phyloP scores from a whole-genome alignment of 2,888 invertebrate genomes.

The Vesta saturnalis region DNA sequence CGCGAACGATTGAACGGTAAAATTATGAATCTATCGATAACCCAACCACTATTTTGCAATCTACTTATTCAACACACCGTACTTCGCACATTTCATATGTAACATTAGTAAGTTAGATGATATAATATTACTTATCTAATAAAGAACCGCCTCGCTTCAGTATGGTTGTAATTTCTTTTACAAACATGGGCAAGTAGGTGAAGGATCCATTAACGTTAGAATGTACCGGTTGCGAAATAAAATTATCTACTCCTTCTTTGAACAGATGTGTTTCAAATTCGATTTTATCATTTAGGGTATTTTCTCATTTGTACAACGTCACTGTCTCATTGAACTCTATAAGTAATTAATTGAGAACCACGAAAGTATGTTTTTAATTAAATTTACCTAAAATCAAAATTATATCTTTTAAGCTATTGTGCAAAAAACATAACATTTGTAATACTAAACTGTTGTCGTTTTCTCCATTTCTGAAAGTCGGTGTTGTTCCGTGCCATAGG shows the following conservation, averaged over 20 bases:
- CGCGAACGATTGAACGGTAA: too few relatives aligned
- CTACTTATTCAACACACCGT: conserved; percentile 1
- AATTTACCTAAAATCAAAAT: conserved; percentile 5
- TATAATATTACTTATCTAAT: conserved; percentile 29
- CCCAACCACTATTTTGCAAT: background rate
- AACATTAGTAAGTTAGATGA: conserved; percentile 8
- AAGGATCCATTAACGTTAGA: conserved; percentile 29
- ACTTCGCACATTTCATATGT: conserved; percentile 6
- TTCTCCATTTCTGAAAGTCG: conserved; percentile 28
- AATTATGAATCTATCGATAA: too few relatives aligned
- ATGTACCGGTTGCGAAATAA: conserved; percentile 26
- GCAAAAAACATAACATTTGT: conserved; percentile 30
- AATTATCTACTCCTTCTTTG: conserved; percentile 26
- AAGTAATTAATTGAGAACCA: background rate
- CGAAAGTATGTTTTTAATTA: background rate
- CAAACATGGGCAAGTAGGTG: conserved; percentile 32
- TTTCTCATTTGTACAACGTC: background rate
- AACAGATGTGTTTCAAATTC: conserved; percentile 14
- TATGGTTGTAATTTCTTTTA: conserved; percentile 28
- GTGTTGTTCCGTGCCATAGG: conserved; percentile 26
- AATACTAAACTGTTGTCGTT: conserved; percentile 41
- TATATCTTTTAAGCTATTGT: conserved; percentile 22
- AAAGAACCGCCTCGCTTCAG: conserved; percentile 23
- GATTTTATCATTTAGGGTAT: conserved; percentile 4
- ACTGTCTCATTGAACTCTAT: too few relatives aligned